Evolutionary conservation across 1,140 invertebrate genomes (phyloP), one percentile per base, ranked within the genome.

Genomic region (Copidosoma floridanum): DNA sequence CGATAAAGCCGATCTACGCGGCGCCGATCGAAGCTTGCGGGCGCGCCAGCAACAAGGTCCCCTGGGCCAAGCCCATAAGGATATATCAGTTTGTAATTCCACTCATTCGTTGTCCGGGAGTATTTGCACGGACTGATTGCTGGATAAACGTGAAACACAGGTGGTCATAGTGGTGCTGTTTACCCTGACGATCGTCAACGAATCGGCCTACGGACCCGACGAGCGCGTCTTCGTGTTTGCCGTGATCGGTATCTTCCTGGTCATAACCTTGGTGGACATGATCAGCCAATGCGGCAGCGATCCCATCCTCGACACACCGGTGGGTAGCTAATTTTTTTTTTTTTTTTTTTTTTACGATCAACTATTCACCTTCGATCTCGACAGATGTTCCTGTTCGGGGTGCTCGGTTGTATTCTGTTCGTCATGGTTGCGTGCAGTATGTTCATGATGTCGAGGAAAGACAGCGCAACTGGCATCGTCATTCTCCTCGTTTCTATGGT

Each of bases 271-370:
- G 12, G 55, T 72, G 11, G 72, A 74, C 41, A 65, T 74, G 38
- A 65, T 74, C 10, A 72, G 72, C 32, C 72, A 74, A 59, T 65
- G 69, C 50, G 64, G 59, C 16, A 67, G 66, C 4, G 72, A 74
- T 61, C 72, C 72, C 8, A 72, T 74, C 51, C 61, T 71, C n/a
- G 68, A 72, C 35, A 72, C 71, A 35, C 72, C 72, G 37, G 72
- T 74, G 56, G 64, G 64, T 62, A 21, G 8, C 16, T 10, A 10
- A 18, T 43, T 52, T 44, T 20, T 20, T 57, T 54, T 55, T 38
- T n/a, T 52, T 46, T 52, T 52, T 60, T 38, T 54, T 53, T 53
- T n/a, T n/a, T n/a, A n/a, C n/a, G n/a, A n/a, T n/a, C n/a, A n/a
- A n/a, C n/a, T n/a, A n/a, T n/a, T n/a, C n/a, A n/a, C n/a, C n/a